Conservation (phyloP, 2,888 invertebrate genomes). For the Aradus depressus region DNA sequence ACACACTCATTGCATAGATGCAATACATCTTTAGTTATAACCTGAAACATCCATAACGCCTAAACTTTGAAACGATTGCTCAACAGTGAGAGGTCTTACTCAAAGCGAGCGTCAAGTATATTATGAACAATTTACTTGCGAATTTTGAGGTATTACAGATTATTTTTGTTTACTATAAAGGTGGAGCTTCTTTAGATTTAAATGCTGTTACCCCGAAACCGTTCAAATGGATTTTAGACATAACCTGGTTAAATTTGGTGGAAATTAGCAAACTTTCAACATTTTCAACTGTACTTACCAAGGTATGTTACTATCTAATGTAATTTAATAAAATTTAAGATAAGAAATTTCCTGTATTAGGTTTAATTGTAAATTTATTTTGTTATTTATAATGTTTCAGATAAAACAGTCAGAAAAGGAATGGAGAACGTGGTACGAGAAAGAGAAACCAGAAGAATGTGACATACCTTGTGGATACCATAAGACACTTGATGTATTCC, state of each 20-base stretch:
- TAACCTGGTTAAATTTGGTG: slow-evolving; percentile 91
- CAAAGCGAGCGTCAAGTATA: no score
- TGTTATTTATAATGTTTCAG: slow-evolving; percentile 34
- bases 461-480: slow-evolving; percentile 80
- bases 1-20: no score
- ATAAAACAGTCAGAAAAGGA: slow-evolving; percentile 77
- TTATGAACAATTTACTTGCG: no score
- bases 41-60: no score
- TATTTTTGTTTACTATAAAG: slow-evolving; percentile 30
- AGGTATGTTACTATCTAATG: slow-evolving; percentile 49
- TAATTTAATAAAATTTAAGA: neutral
- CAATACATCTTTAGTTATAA: no score
- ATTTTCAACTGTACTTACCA: slow-evolving; percentile 66
- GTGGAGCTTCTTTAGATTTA: slow-evolving; percentile 85
- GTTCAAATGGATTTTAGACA: slow-evolving; percentile 87
- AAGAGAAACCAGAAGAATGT: slow-evolving; percentile 84
- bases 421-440: slow-evolving; percentile 85
- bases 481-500: slow-evolving; percentile 72
- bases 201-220: slow-evolving; percentile 89
- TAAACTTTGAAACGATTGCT: no score
- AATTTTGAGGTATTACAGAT: neutral
- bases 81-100: no score
- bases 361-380: neutral
- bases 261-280: slow-evolving; percentile 76
- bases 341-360: neutral